These are phyloP conservation scores for Bombus sylvicola DNA, from an alignment of 1,140 invertebrate species.

Conservation along the genomic window DNA sequence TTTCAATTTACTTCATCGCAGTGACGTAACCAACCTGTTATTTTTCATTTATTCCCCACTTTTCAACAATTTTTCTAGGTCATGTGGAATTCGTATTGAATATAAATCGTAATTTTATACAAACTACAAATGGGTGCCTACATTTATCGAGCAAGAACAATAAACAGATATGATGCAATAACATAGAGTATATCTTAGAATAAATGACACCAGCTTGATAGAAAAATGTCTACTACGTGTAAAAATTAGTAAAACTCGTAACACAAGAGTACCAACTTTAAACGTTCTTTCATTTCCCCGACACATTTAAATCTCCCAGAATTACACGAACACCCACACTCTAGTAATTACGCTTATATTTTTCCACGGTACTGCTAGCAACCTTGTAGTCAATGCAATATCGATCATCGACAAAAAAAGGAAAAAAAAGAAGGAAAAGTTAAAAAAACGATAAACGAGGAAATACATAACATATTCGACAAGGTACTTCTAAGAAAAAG, in stretches of 20 bases:
- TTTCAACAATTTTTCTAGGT: not conserved
- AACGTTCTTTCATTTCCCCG: too few species aligned
- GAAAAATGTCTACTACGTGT: too few species aligned
- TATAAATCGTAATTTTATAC: too few species aligned
- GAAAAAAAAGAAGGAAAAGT: not conserved
- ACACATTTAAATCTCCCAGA: too few species aligned
- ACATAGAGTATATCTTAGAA: too few species aligned
- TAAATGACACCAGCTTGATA: too few species aligned
- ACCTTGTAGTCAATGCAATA: not conserved
- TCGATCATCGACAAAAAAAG: not conserved
- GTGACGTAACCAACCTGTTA: conserved; percentile 3
- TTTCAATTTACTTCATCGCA: conserved; percentile 5
- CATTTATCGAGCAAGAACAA: too few species aligned
- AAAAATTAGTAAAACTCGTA: too few species aligned
- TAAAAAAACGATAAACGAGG: not conserved
- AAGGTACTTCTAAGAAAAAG: not conserved
- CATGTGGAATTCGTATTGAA: not conserved
- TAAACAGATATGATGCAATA: too few species aligned
- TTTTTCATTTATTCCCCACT: not conserved
- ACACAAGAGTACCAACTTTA: too few species aligned
- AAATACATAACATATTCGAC: not conserved
- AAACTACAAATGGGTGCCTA: too few species aligned
- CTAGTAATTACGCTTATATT: not conserved
- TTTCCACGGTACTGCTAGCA: not conserved
- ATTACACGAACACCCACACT: not conserved